Conservation (phyloP, 1,140 invertebrate species). For the Drosophila setifemur region DNA sequence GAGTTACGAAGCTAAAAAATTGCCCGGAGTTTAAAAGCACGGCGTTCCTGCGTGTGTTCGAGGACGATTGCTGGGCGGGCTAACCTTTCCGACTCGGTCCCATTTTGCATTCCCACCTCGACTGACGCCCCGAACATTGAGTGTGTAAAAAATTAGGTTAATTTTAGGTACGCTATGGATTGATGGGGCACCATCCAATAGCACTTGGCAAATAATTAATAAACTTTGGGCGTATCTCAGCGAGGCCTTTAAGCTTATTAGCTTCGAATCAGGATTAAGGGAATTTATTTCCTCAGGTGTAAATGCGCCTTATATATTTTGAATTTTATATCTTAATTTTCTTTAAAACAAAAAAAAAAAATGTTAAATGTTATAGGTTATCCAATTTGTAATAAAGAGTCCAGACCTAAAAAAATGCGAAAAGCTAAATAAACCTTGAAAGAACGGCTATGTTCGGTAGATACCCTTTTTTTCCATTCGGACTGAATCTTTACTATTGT, state of each 20-base stretch:
- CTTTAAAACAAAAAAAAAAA: background rate
- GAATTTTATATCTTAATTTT: background rate
- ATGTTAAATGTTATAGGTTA: too few species aligned
- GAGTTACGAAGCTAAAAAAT: constrained; percentile 58
- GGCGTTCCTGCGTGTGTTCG: constrained; percentile 12
- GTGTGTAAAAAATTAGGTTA: constrained; percentile 74
- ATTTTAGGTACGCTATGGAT: constrained; percentile 61
- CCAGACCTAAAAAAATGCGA: too few species aligned
- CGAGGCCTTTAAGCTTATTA: background rate
- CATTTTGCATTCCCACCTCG: background rate
- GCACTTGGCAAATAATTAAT: constrained; percentile 79
- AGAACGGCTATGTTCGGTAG: too few species aligned
- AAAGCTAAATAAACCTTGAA: too few species aligned
- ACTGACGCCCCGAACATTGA: constrained; percentile 19
- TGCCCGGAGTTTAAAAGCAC: constrained; percentile 57
- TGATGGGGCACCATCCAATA: constrained; percentile 69
- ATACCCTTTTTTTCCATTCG: too few species aligned
- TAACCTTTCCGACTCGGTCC: constrained; percentile 11
- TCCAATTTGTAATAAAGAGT: too few species aligned
- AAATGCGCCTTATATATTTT: too few species aligned
- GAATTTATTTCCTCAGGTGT: background rate
- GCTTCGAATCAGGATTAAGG: background rate
- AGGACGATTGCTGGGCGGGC: too few species aligned
- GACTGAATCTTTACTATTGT: too few species aligned
- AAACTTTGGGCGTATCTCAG: constrained; percentile 27